These are phyloP conservation scores for Zoanthus gigantus DNA, from an alignment of 92 coral and sea anemone species.

Conservation along the genomic window DNA sequence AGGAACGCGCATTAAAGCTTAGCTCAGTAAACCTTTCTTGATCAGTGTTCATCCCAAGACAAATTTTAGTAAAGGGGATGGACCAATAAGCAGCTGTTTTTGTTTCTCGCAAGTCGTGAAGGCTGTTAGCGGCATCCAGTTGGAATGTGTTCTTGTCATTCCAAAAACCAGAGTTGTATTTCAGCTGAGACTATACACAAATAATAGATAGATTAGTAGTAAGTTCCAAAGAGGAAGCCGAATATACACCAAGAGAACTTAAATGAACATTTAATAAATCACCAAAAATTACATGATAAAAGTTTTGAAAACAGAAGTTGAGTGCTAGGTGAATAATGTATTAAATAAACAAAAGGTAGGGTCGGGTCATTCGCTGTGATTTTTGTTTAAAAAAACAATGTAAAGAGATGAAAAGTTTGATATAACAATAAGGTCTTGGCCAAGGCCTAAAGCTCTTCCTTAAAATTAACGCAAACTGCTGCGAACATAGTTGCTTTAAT, in stretches of 20 bases:
- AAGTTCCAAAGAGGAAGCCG: not conserved
- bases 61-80: not conserved
- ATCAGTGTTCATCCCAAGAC: constrained; percentile 7
- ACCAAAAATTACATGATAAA: too few species aligned
- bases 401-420: too few species aligned
- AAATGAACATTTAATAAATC: not conserved
- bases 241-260: not conserved
- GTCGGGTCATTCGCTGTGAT: too few species aligned
- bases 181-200: not conserved
- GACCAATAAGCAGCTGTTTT: constrained; percentile 16
- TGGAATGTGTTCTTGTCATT: not conserved
- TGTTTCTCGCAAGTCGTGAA: constrained; percentile 17
- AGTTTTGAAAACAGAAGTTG: too few species aligned
- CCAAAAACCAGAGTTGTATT: not conserved
- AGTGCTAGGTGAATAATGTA: too few species aligned
- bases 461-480: too few species aligned
- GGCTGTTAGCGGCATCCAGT: not conserved
- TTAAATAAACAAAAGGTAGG: too few species aligned
- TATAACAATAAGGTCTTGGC: too few species aligned
- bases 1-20: not conserved
- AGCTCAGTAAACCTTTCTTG: not conserved
- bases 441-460: too few species aligned
- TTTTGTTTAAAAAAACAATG: too few species aligned
- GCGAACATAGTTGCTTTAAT: too few species aligned
- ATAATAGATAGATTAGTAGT: not conserved